Percentiles rank a stretch among this genome's conserved stretches.
Conservation (phyloP, 2,113 vertebrate genomes). For the Nematolebias whitei region DNA sequence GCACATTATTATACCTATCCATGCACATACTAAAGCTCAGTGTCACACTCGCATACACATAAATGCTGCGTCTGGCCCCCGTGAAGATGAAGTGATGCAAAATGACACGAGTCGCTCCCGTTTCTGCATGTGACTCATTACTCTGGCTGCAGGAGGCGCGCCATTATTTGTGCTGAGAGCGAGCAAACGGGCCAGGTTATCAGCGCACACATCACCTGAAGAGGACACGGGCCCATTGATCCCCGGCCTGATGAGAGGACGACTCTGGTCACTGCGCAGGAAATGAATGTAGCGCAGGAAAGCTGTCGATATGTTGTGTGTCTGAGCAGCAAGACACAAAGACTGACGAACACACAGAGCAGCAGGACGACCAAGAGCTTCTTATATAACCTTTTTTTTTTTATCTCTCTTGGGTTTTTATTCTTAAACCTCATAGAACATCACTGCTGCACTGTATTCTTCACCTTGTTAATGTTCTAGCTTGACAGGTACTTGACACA, state of each 20-base stretch:
- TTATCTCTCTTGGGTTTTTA: no score
- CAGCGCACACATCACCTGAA: constrained; percentile 47
- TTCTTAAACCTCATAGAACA: not conserved
- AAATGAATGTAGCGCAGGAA: constrained; percentile 49
- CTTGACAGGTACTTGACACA: not conserved
- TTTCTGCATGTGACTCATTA: constrained; percentile 55
- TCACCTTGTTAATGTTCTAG: not conserved
- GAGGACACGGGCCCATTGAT: constrained; percentile 43
- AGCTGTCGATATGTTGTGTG: constrained; percentile 5
- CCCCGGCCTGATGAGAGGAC: constrained; percentile 16
- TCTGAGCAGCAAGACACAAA: constrained; percentile 1
- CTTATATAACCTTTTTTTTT: no score
- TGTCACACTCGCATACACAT: constrained; percentile 6
- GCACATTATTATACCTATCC: constrained; percentile 22
- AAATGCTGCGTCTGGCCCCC: constrained; percentile 26
- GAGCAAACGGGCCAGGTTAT: constrained; percentile 49
- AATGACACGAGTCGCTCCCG: constrained; percentile 59
- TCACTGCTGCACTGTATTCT: not conserved
- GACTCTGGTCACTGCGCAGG: constrained; percentile 30
- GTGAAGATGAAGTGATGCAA: constrained; percentile 55
- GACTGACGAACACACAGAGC: no score
- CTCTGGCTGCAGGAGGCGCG: constrained; percentile 14
- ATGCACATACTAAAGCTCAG: constrained; percentile 11
- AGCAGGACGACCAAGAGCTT: constrained; percentile 1
- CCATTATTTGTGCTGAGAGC: constrained; percentile 28